Base-by-base conservation (phyloP, 2,888 invertebrate species). In the Drosophila rubida region DNA sequence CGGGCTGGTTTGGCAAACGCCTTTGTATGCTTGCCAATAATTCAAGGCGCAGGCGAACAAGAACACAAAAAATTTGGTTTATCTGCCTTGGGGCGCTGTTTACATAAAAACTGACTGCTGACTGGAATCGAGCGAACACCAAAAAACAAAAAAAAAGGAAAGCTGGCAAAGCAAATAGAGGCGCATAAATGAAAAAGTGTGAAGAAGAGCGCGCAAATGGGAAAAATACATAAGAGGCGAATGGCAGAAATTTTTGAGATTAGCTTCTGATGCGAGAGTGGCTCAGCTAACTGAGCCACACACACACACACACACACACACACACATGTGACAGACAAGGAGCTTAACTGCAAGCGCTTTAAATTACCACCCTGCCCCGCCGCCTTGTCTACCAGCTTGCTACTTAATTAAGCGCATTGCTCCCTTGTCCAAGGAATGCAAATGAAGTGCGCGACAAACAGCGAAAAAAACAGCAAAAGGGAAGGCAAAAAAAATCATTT, bases 361-460 rank as follows among this genome's bases (percentile, higher is more conserved):
- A 14, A 37, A 5, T 37, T 37, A 14, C 3, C 4, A 2, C 16
- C 19, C n/a, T 45, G 6, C 14, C 13, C 2, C 9, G 9, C 30
- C 4, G 9, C n/a, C n/a, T n/a, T n/a, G n/a, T n/a, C n/a, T n/a
- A n/a, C n/a, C n/a, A n/a, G n/a, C n/a, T n/a, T 69, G 60, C 78
- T 79, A 78, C 78, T 82, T 87, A 87, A 82, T 82, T 82, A 82
- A 78, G 87, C 58, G 69, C 80, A 86, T 80, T 83, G 87, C 75
- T 86, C 86, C 86, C 80, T 48, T 59, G 78, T 53, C 68, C 69
- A 46, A 59, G 58, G 65, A 69, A 82, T 87, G 87, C 79, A 82
- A 82, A 82, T 82, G 87, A 84, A 73, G 78, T 55, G 57, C 69
- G 75, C 57, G 67, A 51, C 57, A 71, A 25, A 41, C 41, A 32